Base-by-base conservation (phyloP, 2,113 vertebrate species). In the Gracilinanus agilis region DNA sequence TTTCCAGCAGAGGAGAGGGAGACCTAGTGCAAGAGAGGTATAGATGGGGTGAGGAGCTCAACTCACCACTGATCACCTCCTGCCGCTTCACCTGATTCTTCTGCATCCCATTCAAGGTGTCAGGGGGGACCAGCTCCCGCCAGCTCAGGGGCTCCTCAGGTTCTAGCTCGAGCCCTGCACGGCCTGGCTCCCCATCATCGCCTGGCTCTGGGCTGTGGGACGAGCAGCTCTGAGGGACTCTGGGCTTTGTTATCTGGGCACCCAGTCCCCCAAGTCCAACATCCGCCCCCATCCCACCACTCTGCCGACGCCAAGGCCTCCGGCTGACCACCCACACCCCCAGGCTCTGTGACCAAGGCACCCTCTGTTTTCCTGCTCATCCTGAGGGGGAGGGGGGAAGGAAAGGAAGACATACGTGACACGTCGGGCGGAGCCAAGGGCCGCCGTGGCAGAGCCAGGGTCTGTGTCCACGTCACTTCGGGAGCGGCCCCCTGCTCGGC, bases 401-500 rank as follows among this genome's bases (percentile, higher is more conserved):
- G 44, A 27, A 29, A 53, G 44, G 89, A 16, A 88, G 96, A 98
- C 97, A 56, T 98, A 98, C 97, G 97, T 98, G 97, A 97, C 96
- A 97, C 97, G 96, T 97, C 95, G 96, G 97, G 96, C 54, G 91
- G 97, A 96, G 97, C 97, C 97, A 56, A 97, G 97, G 94, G 95
- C 97, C 27, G 97, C 97, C n/a, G 97, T 96, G 95, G 97, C 96
- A 0, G 97, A 98, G 96, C 97, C 95, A 94, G 99, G 98, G 98
- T 99, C 99, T 96, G 99, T 99, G 98, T 99, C 99, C 98, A 99
- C 99, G 75, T 99, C 99, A n/a, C 99, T 99, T 98, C 99, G 99
- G 97, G 99, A 99, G 93, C 99, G 98, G 99, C 98, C 99, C 97
- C 97, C 97, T 96, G 97, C 97, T 97, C 97, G 99, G 98, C 98